These are phyloP conservation scores for Cinclus mexicanus DNA, from an alignment of 2,113 vertebrate genomes.

Conservation along the genomic window DNA sequence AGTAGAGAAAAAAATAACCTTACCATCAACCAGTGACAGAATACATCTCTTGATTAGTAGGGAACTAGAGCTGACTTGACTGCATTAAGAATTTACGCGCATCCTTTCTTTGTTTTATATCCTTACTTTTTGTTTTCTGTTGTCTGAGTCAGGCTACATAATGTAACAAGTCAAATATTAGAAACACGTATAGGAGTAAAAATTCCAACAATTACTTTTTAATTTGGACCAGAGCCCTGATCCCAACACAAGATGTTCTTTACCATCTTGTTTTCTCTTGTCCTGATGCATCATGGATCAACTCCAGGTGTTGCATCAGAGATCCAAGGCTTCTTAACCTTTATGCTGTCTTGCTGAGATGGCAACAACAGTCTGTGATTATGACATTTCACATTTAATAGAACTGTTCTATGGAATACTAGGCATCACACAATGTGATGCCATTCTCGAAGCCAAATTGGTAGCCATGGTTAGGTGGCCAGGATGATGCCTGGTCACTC, in stretches of 20 bases:
- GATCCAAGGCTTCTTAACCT: background rate
- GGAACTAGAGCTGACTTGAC: background rate
- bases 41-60: background rate
- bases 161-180: background rate
- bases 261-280: background rate
- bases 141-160: background rate
- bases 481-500: background rate
- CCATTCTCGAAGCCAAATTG: background rate
- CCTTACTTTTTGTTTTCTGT: background rate
- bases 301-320: background rate
- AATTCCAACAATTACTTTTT: background rate
- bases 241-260: background rate
- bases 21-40: background rate
- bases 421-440: background rate
- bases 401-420: background rate
- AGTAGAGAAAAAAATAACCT: background rate
- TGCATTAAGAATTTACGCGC: background rate
- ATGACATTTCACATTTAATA: background rate
- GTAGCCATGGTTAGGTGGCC: background rate
- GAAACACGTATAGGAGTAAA: background rate
- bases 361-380: background rate
- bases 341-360: background rate
- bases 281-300: background rate
- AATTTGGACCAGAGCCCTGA: background rate
- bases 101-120: background rate